phyloP scores from a whole-genome alignment of 1,140 invertebrate genomes.

The Pseudomyrmex sp. region DNA sequence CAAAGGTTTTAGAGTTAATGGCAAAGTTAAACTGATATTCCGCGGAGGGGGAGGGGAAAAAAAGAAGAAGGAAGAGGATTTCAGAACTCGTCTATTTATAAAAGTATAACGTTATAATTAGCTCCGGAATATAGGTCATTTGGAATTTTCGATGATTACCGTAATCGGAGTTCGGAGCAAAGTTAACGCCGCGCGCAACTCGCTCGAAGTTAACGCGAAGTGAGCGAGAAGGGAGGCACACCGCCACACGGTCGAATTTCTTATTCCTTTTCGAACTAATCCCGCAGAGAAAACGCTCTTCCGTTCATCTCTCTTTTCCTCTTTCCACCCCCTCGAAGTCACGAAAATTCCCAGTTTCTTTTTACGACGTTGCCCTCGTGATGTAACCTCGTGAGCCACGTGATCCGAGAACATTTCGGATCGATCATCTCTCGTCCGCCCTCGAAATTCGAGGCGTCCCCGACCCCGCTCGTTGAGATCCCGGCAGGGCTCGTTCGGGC shows the following conservation, averaged over 20 bases:
- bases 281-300: neutral
- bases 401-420: slow-evolving; percentile 54
- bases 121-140: neutral
- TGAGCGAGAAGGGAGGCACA: neutral
- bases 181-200: slow-evolving; percentile 22
- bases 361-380: slow-evolving; percentile 18
- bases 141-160: slow-evolving; percentile 7
- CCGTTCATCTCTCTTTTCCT: neutral
- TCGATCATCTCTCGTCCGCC: slow-evolving; percentile 50
- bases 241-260: slow-evolving; percentile 11
- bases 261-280: slow-evolving; percentile 24
- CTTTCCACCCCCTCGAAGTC: neutral
- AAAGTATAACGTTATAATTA: slow-evolving; percentile 19
- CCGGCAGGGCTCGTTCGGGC: slow-evolving; percentile 54
- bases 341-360: slow-evolving; percentile 28
- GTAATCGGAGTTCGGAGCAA: neutral
- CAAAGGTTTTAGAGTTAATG: neutral
- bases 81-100: neutral
- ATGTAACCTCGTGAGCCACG: neutral
- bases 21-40: neutral
- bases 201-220: slow-evolving; percentile 18
- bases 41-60: too few species aligned
- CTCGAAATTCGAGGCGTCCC: slow-evolving; percentile 71
- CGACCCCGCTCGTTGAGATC: slow-evolving; percentile 43
- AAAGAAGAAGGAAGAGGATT: neutral